Conservation (phyloP, 2,888 invertebrate genomes). For the Megalurothrips usitatus region DNA sequence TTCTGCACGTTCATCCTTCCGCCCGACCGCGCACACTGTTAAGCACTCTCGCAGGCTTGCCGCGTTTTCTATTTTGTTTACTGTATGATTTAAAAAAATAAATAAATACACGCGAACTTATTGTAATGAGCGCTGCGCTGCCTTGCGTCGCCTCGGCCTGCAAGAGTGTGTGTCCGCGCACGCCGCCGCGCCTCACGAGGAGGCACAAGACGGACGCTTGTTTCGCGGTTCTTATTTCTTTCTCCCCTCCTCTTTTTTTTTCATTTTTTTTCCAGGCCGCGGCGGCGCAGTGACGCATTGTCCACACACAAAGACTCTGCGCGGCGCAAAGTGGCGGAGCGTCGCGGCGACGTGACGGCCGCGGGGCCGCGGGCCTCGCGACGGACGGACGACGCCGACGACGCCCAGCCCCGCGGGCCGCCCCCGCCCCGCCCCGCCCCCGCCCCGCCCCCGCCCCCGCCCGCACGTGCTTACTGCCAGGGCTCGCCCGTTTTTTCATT, state of each 20-base stretch:
- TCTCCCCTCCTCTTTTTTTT: too few species aligned
- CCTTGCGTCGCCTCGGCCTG: too few species aligned
- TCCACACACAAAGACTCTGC: not conserved
- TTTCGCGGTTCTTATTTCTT: not conserved
- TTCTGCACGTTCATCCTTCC: slow-evolving; percentile 14
- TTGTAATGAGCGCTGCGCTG: too few species aligned
- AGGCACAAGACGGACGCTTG: not conserved
- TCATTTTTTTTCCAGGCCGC: too few species aligned
- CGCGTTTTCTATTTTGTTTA: too few species aligned
- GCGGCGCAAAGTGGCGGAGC: slow-evolving; percentile 33
- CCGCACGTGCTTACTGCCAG: not conserved
- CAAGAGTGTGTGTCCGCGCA: too few species aligned
- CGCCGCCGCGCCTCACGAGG: not conserved
- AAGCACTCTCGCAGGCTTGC: too few species aligned
- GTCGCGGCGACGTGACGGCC: slow-evolving; percentile 22
- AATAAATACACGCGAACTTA: too few species aligned
- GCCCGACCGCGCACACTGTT: not conserved
- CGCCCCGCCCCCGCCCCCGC: slow-evolving; percentile 33
- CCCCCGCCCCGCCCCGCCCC: not conserved
- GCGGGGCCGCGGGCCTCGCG: too few species aligned
- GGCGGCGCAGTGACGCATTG: slow-evolving; percentile 2
- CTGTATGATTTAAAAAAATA: too few species aligned
- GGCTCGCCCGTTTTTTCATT: too few species aligned
- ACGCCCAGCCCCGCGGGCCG: not conserved
- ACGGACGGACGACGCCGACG: slow-evolving; percentile 34